These are phyloP conservation scores for Scaptomyza montana DNA, from an alignment of 1,140 invertebrate species.

Conservation along the genomic window DNA sequence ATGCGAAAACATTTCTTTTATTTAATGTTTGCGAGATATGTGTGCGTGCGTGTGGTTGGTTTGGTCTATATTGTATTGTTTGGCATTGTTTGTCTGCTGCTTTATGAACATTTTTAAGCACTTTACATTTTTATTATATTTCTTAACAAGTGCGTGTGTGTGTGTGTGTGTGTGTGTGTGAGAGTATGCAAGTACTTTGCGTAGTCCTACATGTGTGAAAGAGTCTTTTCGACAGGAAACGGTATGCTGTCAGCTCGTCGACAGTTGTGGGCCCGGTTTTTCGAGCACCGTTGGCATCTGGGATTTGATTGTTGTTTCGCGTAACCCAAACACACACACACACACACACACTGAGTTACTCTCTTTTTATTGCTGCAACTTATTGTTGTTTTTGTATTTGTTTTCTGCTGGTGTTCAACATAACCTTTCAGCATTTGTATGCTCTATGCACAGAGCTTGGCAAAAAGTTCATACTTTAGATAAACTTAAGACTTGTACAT, in stretches of 20 bases:
- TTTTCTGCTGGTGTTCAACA: slow-evolving; percentile 3
- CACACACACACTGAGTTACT: slow-evolving; percentile 15
- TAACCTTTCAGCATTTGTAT: slow-evolving; percentile 30
- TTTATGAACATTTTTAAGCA: slow-evolving; percentile 69
- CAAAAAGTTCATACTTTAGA: neutral
- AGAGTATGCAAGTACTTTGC: neutral
- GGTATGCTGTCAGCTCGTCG: slow-evolving; percentile 37
- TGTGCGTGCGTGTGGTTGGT: slow-evolving; percentile 15
- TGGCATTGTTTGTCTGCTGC: slow-evolving; percentile 66
- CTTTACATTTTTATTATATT: slow-evolving; percentile 70
- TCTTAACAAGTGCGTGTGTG: slow-evolving; percentile 54
- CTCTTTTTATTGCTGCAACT: slow-evolving; percentile 11
- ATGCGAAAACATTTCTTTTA: slow-evolving; percentile 34
- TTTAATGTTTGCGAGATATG: slow-evolving; percentile 29
- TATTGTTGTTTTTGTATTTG: slow-evolving; percentile 7
- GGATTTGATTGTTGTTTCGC: slow-evolving; percentile 58
- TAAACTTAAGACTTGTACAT: neutral
- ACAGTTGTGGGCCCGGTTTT: slow-evolving; percentile 7
- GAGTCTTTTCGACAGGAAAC: neutral
- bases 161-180: slow-evolving; percentile 19
- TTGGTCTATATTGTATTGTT: slow-evolving; percentile 17
- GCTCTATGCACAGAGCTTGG: neutral
- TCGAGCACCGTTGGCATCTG: slow-evolving; percentile 31
- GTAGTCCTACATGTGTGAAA: slow-evolving; percentile 4
- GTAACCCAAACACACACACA: slow-evolving; percentile 21